phyloP scores from a whole-genome alignment of 2,113 vertebrate genomes.

The Onychostoma macrolepis region DNA sequence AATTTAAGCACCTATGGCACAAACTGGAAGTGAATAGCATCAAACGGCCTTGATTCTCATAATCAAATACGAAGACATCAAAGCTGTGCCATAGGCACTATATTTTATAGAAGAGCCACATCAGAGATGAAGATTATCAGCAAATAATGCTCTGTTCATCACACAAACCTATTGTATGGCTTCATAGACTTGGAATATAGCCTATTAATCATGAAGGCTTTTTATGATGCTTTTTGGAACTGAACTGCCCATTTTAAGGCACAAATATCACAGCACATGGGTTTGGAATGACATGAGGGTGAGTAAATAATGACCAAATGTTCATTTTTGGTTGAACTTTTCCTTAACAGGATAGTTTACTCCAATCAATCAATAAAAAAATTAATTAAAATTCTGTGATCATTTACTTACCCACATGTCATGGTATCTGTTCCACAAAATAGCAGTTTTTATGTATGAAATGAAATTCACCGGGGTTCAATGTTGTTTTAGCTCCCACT shows the following conservation, averaged over 20 bases:
- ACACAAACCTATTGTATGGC: not conserved
- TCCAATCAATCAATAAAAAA: not conserved
- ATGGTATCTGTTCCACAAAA: not conserved
- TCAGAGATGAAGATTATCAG: slow-evolving; percentile 12
- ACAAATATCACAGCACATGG: not conserved
- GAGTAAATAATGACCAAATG: not conserved
- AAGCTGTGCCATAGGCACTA: slow-evolving; percentile 15
- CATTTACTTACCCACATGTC: not conserved
- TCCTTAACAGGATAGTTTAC: not conserved
- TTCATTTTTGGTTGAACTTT: not conserved
- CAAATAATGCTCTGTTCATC: slow-evolving; percentile 2
- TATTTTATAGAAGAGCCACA: not conserved
- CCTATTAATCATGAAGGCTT: not conserved
- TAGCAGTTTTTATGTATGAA: not conserved
- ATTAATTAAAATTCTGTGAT: not conserved
- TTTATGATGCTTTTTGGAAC: not conserved
- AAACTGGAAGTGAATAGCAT: not conserved
- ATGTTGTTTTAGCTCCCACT: not conserved
- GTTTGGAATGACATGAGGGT: not conserved
- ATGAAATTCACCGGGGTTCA: not conserved
- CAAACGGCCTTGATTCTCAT: not conserved
- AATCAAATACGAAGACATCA: not conserved
- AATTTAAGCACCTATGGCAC: not conserved
- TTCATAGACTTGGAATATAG: not conserved
- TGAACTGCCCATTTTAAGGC: not conserved